Conservation (phyloP, 1,140 invertebrate species). For the Bombus pascuorum region DNA sequence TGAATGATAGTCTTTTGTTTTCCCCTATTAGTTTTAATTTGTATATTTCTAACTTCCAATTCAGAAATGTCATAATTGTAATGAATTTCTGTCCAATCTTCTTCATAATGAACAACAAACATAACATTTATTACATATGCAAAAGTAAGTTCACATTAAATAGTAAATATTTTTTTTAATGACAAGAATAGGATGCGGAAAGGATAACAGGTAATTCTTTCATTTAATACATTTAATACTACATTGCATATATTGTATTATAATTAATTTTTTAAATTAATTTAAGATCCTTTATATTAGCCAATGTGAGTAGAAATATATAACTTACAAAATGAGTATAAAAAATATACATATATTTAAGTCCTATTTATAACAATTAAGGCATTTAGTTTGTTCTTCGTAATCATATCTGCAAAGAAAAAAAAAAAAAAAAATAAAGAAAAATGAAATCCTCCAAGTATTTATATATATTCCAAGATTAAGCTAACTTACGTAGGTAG, state of each 20-base stretch:
- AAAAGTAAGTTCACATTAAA: neutral
- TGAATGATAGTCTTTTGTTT: constrained; percentile 22
- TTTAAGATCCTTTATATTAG: neutral
- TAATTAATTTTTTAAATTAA: neutral
- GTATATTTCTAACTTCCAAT: too few relatives aligned
- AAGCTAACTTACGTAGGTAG: constrained; percentile 64
- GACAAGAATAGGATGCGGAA: neutral
- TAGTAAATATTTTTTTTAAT: neutral
- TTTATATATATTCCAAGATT: neutral
- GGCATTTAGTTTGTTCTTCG: constrained; percentile 62
- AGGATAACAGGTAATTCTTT: neutral
- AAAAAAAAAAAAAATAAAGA: constrained; percentile 23
- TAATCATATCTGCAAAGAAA: constrained; percentile 67
- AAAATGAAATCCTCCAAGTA: neutral
- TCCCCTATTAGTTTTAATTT: neutral
- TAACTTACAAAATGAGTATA: neutral
- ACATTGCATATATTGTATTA: neutral
- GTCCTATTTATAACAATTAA: constrained; percentile 66
- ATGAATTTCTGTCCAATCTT: neutral
- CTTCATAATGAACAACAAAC: neutral
- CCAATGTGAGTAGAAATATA: neutral
- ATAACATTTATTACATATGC: neutral
- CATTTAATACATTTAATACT: neutral
- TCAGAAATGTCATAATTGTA: neutral
- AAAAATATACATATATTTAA: constrained; percentile 4